Evolutionary conservation across 1,140 invertebrate genomes (phyloP).

Genomic region (Acromyrmex heyeri): DNA sequence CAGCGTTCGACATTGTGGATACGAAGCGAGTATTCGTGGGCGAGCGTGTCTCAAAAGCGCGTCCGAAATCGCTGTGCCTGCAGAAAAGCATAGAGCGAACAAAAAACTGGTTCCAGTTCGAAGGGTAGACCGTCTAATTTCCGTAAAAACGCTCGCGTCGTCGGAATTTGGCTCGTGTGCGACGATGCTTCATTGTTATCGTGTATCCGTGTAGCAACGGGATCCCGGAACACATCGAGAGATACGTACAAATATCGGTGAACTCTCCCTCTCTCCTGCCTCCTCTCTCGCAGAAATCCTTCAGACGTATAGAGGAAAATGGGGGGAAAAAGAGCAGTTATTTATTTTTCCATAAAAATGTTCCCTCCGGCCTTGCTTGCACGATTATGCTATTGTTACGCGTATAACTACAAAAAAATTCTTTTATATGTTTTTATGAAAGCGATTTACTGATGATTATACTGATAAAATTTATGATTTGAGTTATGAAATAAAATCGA

Average conservation of each 20-base stretch:
- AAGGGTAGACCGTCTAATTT: constrained; percentile 45
- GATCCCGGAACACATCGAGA: constrained; percentile 18
- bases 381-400: neutral
- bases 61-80: constrained; percentile 43
- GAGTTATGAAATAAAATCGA: neutral
- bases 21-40: neutral
- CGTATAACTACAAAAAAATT: neutral
- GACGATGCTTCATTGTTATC: constrained; percentile 54
- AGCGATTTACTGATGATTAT: neutral
- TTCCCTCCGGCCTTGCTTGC: neutral
- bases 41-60: constrained; percentile 25
- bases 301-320: neutral
- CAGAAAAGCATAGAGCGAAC: constrained; percentile 34
- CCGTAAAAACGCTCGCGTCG: constrained; percentile 51
- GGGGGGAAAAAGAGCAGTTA: neutral
- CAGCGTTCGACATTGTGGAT: constrained; percentile 38
- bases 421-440: neutral
- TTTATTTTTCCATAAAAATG: constrained; percentile 45
- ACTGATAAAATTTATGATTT: neutral
- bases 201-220: constrained; percentile 4
- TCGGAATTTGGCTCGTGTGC: constrained; percentile 47
- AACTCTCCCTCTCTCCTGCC: neutral
- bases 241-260: constrained; percentile 27
- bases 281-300: neutral
- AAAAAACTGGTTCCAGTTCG: constrained; percentile 44